phyloP scores from a whole-genome alignment of 2,797 vertebrate species.

The Malacoraja senta region DNA sequence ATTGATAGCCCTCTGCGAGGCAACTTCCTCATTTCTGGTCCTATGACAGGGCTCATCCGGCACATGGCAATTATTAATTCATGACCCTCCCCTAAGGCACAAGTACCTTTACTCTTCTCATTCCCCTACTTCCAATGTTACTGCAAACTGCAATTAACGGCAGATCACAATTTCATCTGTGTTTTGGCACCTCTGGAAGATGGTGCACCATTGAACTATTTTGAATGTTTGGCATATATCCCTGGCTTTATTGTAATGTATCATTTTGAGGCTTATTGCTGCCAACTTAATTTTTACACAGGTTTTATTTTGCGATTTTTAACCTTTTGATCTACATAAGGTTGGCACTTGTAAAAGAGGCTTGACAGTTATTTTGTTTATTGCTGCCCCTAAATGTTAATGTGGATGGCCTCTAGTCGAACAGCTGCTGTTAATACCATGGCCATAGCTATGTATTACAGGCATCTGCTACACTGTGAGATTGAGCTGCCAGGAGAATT shows the following conservation, averaged over 20 bases:
- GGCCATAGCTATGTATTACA: constrained; percentile 35
- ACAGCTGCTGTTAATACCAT: constrained; percentile 31
- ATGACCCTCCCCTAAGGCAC: constrained; percentile 62
- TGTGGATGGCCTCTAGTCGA: constrained; percentile 34
- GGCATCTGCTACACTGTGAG: constrained; percentile 34
- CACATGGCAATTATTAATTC: constrained; percentile 66
- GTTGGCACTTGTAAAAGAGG: constrained; percentile 28
- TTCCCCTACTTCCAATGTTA: constrained; percentile 43
- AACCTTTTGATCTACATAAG: constrained; percentile 34
- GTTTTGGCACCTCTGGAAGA: constrained; percentile 33
- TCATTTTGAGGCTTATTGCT: constrained; percentile 30
- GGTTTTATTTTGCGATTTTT: constrained; percentile 24
- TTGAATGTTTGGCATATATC: constrained; percentile 33
- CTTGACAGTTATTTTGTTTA: constrained; percentile 37
- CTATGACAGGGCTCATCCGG: constrained; percentile 60
- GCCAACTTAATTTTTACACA: constrained; percentile 33
- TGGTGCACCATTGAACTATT: constrained; percentile 27
- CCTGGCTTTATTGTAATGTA: constrained; percentile 34
- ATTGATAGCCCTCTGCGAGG: constrained; percentile 70
- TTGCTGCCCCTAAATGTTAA: constrained; percentile 36
- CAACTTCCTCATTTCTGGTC: constrained; percentile 61
- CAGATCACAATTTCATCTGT: constrained; percentile 44
- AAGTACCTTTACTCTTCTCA: constrained; percentile 50
- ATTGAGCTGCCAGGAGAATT: constrained; percentile 12
- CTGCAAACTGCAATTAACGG: constrained; percentile 40